phyloP scores from a whole-genome alignment of 1,140 invertebrate genomes.

The Drosophila arawakana region DNA sequence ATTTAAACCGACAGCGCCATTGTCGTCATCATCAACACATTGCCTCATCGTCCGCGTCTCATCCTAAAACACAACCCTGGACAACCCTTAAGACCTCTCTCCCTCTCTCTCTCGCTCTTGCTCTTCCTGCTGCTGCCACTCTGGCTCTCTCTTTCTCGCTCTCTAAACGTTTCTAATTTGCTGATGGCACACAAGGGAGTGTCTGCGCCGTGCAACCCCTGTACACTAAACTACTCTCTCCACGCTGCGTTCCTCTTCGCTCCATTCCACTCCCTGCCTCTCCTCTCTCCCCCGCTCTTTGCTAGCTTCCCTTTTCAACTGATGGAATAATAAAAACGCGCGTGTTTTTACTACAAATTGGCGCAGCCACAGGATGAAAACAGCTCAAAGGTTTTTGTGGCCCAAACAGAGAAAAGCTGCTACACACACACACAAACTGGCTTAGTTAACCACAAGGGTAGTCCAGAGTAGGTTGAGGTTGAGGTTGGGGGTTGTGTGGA shows the following conservation, averaged over 20 bases:
- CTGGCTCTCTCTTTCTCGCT: not conserved
- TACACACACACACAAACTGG: slow-evolving; percentile 27
- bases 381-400: slow-evolving; percentile 41
- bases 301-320: slow-evolving; percentile 23
- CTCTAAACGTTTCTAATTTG: slow-evolving; percentile 80
- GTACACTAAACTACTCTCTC: not conserved
- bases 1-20: slow-evolving; percentile 32
- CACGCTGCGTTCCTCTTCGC: slow-evolving; percentile 14
- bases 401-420: slow-evolving; percentile 21
- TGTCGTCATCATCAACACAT: slow-evolving; percentile 38
- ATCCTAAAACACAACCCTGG: not conserved
- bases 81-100: slow-evolving; percentile 57
- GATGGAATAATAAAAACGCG: slow-evolving; percentile 82
- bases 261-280: too few species aligned
- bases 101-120: slow-evolving; percentile 8
- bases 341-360: slow-evolving; percentile 83
- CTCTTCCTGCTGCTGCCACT: not conserved
- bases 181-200: slow-evolving; percentile 79
- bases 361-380: slow-evolving; percentile 56
- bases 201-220: slow-evolving; percentile 60
- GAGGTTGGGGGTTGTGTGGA: not conserved
- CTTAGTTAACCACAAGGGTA: not conserved
- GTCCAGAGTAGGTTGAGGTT: not conserved
- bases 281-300: slow-evolving; percentile 14
- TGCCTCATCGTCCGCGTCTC: slow-evolving; percentile 9